These are phyloP conservation scores for Ostrea denselamellosa DNA, from an alignment of 1,140 invertebrate genomes.

Conservation along the genomic window DNA sequence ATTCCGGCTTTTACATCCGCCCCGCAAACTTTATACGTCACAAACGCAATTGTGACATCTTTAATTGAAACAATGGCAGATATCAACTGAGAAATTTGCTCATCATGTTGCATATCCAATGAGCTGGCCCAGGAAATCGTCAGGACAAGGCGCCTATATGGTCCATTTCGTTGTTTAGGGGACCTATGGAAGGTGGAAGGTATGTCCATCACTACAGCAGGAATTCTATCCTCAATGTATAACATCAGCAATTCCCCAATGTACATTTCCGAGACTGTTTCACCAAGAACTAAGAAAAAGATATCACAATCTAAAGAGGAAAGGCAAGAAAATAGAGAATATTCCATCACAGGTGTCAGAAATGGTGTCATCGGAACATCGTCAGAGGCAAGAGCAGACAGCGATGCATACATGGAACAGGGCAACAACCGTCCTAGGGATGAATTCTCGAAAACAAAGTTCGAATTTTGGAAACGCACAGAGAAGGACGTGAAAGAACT, in stretches of 20 bases:
- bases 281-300: not conserved
- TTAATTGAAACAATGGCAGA: constrained; percentile 7
- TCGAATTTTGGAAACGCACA: not conserved
- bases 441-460: not conserved
- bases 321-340: not conserved
- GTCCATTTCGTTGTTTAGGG: not conserved
- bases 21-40: not conserved
- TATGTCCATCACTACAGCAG: not conserved
- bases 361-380: not conserved
- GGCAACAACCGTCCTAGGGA: not conserved
- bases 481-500: not conserved
- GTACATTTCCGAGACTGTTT: not conserved
- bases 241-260: not conserved
- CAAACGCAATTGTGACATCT: not conserved
- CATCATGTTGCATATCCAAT: not conserved
- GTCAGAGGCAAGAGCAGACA: not conserved
- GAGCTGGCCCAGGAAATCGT: constrained; percentile 15
- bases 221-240: not conserved
- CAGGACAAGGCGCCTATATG: not conserved
- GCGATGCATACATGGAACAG: not conserved
- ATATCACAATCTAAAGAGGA: not conserved
- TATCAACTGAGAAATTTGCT: not conserved
- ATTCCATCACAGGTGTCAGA: not conserved
- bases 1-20: no score
- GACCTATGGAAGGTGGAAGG: constrained; percentile 11